A percentile compares a stretch with the other conserved stretches of the same genome.
phyloP scores from a whole-genome alignment of 2,113 vertebrate genomes.

The Mesoclemmys tuberculata region DNA sequence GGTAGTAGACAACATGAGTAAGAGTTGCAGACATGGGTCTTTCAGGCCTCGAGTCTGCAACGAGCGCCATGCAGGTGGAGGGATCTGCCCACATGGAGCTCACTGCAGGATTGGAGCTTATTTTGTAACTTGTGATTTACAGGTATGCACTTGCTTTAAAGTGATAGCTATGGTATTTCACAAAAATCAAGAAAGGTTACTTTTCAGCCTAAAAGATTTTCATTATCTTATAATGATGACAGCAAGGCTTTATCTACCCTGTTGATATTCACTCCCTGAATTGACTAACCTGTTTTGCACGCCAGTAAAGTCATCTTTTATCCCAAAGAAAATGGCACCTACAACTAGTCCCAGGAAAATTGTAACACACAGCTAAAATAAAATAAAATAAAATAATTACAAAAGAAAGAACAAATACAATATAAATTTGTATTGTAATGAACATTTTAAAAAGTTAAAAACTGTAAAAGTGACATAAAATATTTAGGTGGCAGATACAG shows the following conservation, averaged over 20 bases:
- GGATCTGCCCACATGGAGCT: background rate
- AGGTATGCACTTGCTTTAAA: background rate
- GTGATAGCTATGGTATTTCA: background rate
- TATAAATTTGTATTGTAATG: background rate
- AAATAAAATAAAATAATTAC: constrained; percentile 10
- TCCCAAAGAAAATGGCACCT: constrained; percentile 87
- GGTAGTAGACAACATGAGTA: background rate
- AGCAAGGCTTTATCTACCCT: background rate
- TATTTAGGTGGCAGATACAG: fast-evolving
- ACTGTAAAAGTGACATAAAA: background rate
- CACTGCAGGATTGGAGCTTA: fast-evolving
- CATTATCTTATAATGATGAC: background rate
- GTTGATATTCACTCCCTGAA: background rate
- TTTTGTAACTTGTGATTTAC: background rate
- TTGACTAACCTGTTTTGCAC: constrained; percentile 90
- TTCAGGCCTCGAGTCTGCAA: background rate
- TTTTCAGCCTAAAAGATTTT: background rate
- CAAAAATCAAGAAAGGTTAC: fast-evolving
- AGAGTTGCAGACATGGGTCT: background rate
- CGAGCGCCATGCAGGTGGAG: background rate
- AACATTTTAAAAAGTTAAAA: background rate
- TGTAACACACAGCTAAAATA: constrained; percentile 81
- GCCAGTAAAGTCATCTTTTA: constrained; percentile 76
- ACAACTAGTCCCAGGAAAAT: constrained; percentile 84
- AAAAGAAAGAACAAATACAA: background rate